Evolutionary conservation across 2,113 vertebrate genomes (phyloP).

Genomic region (Lamprotornis superbus): DNA sequence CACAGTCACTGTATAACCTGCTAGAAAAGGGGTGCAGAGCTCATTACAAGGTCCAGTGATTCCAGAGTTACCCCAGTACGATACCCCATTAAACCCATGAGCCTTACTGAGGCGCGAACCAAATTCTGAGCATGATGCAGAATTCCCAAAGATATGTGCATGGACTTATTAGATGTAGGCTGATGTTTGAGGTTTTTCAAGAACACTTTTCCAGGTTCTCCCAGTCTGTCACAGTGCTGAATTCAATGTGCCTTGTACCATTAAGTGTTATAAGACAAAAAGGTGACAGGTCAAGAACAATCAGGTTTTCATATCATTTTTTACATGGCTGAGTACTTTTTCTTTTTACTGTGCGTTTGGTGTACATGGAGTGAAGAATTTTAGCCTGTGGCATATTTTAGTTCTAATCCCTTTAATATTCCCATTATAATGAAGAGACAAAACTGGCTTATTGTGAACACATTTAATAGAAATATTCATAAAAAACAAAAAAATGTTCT

Average conservation of each 20-base stretch:
- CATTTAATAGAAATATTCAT: neutral
- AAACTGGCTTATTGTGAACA: neutral
- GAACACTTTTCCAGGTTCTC: neutral
- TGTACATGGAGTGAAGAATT: neutral
- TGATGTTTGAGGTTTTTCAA: neutral
- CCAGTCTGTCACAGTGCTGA: neutral
- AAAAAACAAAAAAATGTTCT: neutral
- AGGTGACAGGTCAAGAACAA: neutral
- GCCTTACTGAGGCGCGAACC: neutral
- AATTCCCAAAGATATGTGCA: neutral
- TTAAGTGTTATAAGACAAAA: neutral
- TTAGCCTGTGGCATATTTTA: neutral
- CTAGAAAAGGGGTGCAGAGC: neutral
- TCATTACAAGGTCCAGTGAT: neutral
- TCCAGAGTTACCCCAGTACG: neutral
- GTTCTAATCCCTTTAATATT: neutral
- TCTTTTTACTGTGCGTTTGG: neutral
- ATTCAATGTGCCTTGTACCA: neutral
- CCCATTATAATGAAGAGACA: neutral
- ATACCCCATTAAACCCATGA: neutral
- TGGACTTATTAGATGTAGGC: neutral
- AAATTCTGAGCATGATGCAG: neutral
- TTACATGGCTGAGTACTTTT: neutral
- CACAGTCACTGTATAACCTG: neutral
- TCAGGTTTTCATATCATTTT: neutral